A percentile compares a stretch with the other conserved stretches of the same genome.
Conservation (phyloP, 1,140 invertebrate genomes). For the Scaptomyza montana region DNA sequence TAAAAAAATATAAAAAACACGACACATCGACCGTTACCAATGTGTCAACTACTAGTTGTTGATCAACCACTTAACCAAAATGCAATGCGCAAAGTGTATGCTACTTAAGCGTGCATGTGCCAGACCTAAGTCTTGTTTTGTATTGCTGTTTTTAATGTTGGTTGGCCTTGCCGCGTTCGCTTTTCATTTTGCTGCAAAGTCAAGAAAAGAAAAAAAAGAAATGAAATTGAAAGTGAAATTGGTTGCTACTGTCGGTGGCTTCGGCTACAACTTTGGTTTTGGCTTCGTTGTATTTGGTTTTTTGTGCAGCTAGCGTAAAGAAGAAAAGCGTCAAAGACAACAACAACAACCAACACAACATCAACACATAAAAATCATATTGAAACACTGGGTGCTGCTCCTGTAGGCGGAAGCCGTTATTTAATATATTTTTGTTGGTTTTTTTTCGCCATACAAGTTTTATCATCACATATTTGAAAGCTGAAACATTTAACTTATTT, state of each 20-base stretch:
- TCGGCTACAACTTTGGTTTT: background rate
- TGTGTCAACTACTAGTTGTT: slow-evolving; percentile 23
- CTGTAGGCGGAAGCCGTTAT: slow-evolving; percentile 75
- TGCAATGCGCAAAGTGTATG: slow-evolving; percentile 35
- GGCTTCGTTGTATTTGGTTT: slow-evolving; percentile 47
- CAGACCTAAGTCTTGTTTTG: slow-evolving; percentile 68
- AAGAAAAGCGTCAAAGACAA: slow-evolving; percentile 36
- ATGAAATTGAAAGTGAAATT: slow-evolving; percentile 81
- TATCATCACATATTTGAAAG: slow-evolving; percentile 54
- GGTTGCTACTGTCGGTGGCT: slow-evolving; percentile 35
- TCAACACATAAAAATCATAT: slow-evolving; percentile 5
- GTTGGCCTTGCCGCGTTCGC: slow-evolving; percentile 45
- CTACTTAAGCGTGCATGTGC: slow-evolving; percentile 8
- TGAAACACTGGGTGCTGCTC: slow-evolving; percentile 41
- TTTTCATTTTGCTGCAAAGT: slow-evolving; percentile 58
- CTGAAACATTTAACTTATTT: slow-evolving; percentile 32
- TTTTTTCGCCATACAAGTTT: slow-evolving; percentile 42
- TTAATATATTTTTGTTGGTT: slow-evolving; percentile 36
- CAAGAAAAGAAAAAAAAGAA: slow-evolving; percentile 1
- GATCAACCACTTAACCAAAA: slow-evolving; percentile 45
- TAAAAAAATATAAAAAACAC: slow-evolving; percentile 4
- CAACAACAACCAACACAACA: slow-evolving; percentile 35
- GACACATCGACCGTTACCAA: slow-evolving; percentile 31
- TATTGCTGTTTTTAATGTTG: background rate
- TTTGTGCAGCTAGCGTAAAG: slow-evolving; percentile 77